Evolutionary conservation across 2,888 invertebrate species (phyloP).

Genomic region (Eristalis arbustorum): DNA sequence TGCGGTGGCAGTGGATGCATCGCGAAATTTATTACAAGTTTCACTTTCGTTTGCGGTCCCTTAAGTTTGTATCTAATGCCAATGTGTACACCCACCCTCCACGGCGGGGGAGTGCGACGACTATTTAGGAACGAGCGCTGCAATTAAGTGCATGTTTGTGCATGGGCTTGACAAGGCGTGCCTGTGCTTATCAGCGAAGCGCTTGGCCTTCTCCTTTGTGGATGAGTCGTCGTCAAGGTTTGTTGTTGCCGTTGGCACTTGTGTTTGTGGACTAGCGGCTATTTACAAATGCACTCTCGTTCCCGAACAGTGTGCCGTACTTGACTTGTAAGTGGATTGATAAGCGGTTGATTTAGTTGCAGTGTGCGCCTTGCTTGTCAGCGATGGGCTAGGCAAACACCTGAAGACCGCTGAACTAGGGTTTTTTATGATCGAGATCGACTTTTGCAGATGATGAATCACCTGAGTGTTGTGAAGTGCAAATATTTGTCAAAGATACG

Average conservation of each 20-base stretch:
- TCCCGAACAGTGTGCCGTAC: background rate
- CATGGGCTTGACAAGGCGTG: background rate
- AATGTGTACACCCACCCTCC: background rate
- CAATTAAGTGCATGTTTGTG: background rate
- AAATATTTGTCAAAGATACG: constrained; percentile 40
- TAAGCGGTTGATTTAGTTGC: background rate
- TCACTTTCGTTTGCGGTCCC: constrained; percentile 47
- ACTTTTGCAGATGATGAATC: constrained; percentile 4
- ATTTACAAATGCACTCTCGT: background rate
- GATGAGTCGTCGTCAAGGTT: background rate
- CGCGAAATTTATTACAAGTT: constrained; percentile 44
- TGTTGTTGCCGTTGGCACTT: background rate
- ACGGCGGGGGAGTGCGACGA: constrained; percentile 13
- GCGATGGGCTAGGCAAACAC: background rate
- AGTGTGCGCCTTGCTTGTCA: background rate
- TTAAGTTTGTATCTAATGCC: constrained; percentile 1
- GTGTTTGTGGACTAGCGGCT: background rate
- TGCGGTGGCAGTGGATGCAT: constrained; percentile 5
- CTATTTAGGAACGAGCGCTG: constrained; percentile 12
- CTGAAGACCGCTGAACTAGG: background rate
- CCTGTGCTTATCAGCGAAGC: constrained; percentile 14
- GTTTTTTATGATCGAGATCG: constrained; percentile 2
- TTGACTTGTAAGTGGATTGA: background rate
- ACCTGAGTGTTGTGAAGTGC: constrained; percentile 8
- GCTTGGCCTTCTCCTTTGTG: constrained; percentile 5